Percentiles rank a stretch among this genome's conserved stretches.
These are phyloP conservation scores for Drosophila nigritarsus DNA, from an alignment of 2,888 invertebrate species.

Conservation along the genomic window DNA sequence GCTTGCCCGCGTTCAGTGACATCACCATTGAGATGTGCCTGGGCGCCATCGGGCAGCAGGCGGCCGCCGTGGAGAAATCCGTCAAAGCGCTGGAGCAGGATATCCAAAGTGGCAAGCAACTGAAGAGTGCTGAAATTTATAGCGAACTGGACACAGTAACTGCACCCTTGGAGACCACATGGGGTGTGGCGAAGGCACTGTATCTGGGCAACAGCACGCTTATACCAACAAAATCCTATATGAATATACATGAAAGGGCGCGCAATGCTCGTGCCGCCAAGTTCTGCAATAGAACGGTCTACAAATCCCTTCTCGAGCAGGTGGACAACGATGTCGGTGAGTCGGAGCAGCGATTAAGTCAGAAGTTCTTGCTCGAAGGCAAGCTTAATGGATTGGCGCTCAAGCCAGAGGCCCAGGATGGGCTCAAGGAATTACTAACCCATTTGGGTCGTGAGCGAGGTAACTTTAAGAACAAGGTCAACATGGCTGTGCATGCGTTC, in stretches of 20 bases:
- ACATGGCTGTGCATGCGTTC: constrained; percentile 89
- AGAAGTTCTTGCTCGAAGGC: constrained; percentile 93
- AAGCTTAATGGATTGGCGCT: constrained; percentile 92
- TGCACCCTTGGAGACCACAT: constrained; percentile 91
- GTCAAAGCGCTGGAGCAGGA: constrained; percentile 89
- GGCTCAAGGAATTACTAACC: constrained; percentile 86
- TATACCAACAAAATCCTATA: constrained; percentile 92
- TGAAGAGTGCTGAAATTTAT: constrained; percentile 88
- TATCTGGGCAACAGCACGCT: constrained; percentile 92
- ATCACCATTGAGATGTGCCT: constrained; percentile 94
- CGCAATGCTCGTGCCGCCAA: constrained; percentile 90
- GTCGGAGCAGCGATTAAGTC: constrained; percentile 87
- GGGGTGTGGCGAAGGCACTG: constrained; percentile 94
- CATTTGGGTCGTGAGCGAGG: constrained; percentile 87
- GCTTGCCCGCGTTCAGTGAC: constrained; percentile 92
- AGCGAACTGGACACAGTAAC: constrained; percentile 91
- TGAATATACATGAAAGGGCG: constrained; percentile 92
- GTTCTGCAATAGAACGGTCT: constrained; percentile 87
- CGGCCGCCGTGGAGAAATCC: constrained; percentile 92
- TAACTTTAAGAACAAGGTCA: constrained; percentile 89
- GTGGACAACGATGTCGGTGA: constrained; percentile 26
- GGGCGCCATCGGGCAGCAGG: constrained; percentile 92
- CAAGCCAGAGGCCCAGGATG: constrained; percentile 85
- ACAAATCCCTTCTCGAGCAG: constrained; percentile 60
- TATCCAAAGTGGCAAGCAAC: constrained; percentile 81